Percentiles rank a stretch among this genome's conserved stretches.
phyloP scores from a whole-genome alignment of 2,888 invertebrate genomes.

The Perizoma flavofasciatum region DNA sequence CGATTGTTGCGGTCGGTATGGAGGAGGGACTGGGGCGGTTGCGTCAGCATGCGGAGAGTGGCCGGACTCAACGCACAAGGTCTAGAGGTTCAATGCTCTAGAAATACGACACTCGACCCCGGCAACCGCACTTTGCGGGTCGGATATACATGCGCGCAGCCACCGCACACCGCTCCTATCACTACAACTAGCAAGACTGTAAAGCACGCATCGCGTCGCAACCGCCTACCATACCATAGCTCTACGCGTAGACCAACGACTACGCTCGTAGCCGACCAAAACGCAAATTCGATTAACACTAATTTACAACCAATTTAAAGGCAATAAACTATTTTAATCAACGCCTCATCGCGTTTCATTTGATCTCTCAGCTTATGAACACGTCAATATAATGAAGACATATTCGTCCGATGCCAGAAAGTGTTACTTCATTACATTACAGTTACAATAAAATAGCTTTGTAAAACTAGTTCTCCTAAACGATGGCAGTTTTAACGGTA shows the following conservation, averaged over 20 bases:
- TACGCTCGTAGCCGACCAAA: conserved; percentile 42
- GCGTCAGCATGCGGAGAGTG: conserved; percentile 80
- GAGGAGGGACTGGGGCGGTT: conserved; percentile 80
- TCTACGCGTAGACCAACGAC: conserved; percentile 41
- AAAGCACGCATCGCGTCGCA: conserved; percentile 21
- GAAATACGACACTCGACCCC: conserved; percentile 81
- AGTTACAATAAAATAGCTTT: conserved; percentile 45
- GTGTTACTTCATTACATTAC: conserved; percentile 39
- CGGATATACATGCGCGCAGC: conserved; percentile 52
- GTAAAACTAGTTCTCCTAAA: conserved; percentile 63
- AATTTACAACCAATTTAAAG: conserved; percentile 28
- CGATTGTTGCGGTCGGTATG: conserved; percentile 64
- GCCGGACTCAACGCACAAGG: conserved; percentile 81
- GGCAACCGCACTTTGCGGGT: conserved; percentile 60
- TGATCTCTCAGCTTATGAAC: conserved; percentile 24
- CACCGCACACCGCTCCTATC: conserved; percentile 35
- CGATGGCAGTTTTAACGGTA: conserved; percentile 74
- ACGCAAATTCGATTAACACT: conserved; percentile 11
- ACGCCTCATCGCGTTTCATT: conserved; percentile 21
- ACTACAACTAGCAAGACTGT: not conserved
- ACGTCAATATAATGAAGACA: conserved; percentile 25
- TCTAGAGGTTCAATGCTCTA: conserved; percentile 84
- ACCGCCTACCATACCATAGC: conserved; percentile 40
- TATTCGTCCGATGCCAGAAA: conserved; percentile 28
- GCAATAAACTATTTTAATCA: conserved; percentile 26